Base-by-base conservation (phyloP, 2,888 invertebrate species). In the Horisme vitalbata region DNA sequence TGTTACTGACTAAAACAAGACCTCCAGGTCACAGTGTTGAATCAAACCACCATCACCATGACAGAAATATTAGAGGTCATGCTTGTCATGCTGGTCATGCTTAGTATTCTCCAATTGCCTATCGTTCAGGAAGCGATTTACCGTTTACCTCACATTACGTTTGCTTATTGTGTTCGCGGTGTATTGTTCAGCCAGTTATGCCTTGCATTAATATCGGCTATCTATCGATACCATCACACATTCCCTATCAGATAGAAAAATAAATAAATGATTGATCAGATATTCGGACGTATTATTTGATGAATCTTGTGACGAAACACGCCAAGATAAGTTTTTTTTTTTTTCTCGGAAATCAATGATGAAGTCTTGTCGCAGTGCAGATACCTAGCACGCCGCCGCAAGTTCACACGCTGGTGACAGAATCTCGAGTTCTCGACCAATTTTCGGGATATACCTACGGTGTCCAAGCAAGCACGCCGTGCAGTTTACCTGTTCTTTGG, bases 131-230 rank as follows among this genome's bases (percentile, higher is more conserved):
- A 85, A 83, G 62, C 67, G 63, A 65, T 73, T 65, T 76, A 80
- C 79, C 78, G 77, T 82, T 83, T 83, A 81, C 78, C 73, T 82
- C 74, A 76, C 74, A 74, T 80, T 79, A 77, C 75, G 74, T 73
- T 77, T 60, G 74, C 75, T 76, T 75, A 79, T 81, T 81, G 77
- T 82, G 70, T 79, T 73, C 69, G 64, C 63, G 44, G 63, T 57
- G 75, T 79, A 83, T 83, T 82, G 82, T 85, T 75, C 64, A 59
- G 45, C 52, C 60, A 61, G 70, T 69, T 62, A 70, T 61, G 73
- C 59, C 67, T 65, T 69, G 77, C 76, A 79, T 82, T 77, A 70
- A 74, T 77, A 79, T 71, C 59, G 48, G 52, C 58, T 57, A 56
- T 63, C 56, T 60, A 59, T 63, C 45, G 59, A 54, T 55, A 52